These are phyloP conservation scores for Junonia oenone DNA, from an alignment of 2,888 invertebrate genomes.

Conservation along the genomic window DNA sequence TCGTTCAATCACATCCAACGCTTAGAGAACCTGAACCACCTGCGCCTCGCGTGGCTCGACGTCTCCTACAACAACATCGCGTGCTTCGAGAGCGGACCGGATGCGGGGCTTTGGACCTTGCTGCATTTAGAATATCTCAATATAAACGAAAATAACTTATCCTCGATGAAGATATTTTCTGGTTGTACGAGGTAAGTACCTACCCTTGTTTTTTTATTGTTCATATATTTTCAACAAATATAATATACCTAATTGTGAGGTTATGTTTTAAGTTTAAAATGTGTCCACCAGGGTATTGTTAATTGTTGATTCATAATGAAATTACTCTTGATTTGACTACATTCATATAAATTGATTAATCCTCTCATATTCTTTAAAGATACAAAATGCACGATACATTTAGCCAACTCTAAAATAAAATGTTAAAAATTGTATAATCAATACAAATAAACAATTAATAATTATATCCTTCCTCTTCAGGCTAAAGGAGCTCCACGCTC, in stretches of 20 bases:
- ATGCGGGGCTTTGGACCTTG: constrained; percentile 71
- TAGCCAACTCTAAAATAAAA: no score
- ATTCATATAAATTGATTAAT: no score
- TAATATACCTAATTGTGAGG: no score
- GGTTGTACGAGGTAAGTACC: constrained; percentile 55
- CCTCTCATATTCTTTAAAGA: no score
- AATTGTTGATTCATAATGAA: no score
- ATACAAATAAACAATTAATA: not conserved
- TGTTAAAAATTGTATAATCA: not conserved
- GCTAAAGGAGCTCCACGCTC: constrained; percentile 53
- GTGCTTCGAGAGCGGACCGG: constrained; percentile 55
- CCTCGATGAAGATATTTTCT: constrained; percentile 73
- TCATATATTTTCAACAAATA: not conserved
- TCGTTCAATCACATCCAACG: constrained; percentile 80
- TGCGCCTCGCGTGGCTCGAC: constrained; percentile 75
- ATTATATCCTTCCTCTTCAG: constrained; percentile 35
- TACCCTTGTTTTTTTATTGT: no score
- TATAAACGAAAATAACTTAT: constrained; percentile 75
- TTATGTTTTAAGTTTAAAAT: no score
- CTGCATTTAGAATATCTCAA: constrained; percentile 72
- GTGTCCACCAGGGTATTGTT: no score
- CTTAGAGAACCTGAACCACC: constrained; percentile 76
- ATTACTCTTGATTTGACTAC: no score
- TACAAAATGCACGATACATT: no score
- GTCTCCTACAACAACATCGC: constrained; percentile 78